Percentiles rank a stretch among this genome's conserved stretches.
Evolutionary conservation across 2,113 vertebrate genomes (phyloP).

Genomic region (Typhlomys cinereus): DNA sequence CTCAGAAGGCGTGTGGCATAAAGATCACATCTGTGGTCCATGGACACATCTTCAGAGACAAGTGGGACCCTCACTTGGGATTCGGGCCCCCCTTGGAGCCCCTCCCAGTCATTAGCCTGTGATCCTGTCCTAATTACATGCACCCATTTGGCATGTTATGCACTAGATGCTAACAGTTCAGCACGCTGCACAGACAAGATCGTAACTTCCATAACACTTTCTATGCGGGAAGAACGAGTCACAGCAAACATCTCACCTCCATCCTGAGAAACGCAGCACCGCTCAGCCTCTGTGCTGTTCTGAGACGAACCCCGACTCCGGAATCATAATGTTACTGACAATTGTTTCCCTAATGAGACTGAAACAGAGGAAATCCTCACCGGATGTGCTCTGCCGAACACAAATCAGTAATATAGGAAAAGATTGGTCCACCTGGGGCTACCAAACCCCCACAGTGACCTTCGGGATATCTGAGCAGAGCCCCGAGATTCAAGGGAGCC

Average conservation of each 20-base stretch:
- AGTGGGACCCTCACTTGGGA: too few relatives aligned
- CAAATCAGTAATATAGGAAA: not conserved
- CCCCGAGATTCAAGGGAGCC: not conserved
- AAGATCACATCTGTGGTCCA: too few relatives aligned
- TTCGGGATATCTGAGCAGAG: not conserved
- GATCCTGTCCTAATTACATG: too few relatives aligned
- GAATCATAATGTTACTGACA: not conserved
- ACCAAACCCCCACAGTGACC: not conserved
- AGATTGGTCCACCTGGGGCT: not conserved
- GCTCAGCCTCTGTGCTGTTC: not conserved
- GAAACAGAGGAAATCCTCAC: not conserved
- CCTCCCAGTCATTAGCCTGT: too few relatives aligned
- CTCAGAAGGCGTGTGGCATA: too few relatives aligned
- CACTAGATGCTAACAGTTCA: not conserved
- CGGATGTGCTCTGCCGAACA: not conserved
- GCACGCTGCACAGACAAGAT: not conserved
- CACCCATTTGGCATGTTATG: not conserved
- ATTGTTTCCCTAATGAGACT: not conserved
- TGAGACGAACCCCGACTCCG: not conserved
- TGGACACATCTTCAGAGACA: too few relatives aligned
- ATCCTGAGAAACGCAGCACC: not conserved
- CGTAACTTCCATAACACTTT: not conserved
- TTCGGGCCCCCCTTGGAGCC: too few relatives aligned
- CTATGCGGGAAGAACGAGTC: not conserved
- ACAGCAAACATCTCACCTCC: not conserved